These are phyloP conservation scores for Alectoris magna DNA, from an alignment of 2,797 vertebrate species.

Conservation along the genomic window DNA sequence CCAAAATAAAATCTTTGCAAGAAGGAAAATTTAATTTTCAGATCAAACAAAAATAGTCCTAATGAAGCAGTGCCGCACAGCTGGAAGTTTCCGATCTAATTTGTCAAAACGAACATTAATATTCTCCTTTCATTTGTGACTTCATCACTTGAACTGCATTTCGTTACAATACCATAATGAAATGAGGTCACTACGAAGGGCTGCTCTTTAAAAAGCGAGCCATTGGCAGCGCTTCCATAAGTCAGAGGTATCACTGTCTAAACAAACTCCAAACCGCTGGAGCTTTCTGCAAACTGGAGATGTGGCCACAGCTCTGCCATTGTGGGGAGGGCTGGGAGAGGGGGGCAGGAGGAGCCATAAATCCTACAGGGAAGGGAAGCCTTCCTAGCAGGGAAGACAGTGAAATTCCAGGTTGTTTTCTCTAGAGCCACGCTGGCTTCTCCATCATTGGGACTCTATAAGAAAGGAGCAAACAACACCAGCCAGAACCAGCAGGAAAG, in stretches of 20 bases:
- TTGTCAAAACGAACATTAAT: not conserved
- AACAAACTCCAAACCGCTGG: not conserved
- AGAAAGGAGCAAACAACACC: not conserved
- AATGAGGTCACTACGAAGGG: not conserved
- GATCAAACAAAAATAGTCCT: not conserved
- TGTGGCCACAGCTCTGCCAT: not conserved
- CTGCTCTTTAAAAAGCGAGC: not conserved
- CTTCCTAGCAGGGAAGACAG: not conserved
- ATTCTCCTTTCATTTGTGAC: not conserved
- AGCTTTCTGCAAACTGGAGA: not conserved
- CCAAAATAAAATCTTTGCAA: slow-evolving; percentile 10
- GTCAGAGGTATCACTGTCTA: not conserved
- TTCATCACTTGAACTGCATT: not conserved
- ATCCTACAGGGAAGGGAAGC: not conserved
- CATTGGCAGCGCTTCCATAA: not conserved
- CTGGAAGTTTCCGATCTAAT: not conserved
- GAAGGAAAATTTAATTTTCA: not conserved
- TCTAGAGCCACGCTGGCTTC: not conserved
- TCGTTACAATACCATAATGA: not conserved
- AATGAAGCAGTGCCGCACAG: not conserved
- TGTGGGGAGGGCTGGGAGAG: not conserved
- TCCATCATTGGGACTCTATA: not conserved
- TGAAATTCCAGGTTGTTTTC: not conserved
- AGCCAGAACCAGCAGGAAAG: not conserved
- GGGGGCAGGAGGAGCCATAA: not conserved